Evolutionary conservation across 2,113 vertebrate species (phyloP).

Genomic region (Petrocephalus microphthalmus): DNA sequence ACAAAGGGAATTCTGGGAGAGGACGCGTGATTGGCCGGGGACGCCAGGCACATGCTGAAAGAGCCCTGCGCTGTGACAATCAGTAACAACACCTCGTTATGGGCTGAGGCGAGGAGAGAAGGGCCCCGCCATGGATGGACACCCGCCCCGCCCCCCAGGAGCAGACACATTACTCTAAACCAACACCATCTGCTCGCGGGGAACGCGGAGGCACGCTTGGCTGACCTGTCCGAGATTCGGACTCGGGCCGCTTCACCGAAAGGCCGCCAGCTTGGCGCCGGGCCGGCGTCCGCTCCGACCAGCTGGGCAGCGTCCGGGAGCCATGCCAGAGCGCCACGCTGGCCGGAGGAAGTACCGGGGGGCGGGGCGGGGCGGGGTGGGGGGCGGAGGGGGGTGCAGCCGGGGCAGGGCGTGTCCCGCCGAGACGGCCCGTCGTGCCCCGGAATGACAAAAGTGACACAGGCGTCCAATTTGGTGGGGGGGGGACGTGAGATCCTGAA

Average conservation of each 20-base stretch:
- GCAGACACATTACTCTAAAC: slow-evolving; percentile 13
- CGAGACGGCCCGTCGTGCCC: not conserved
- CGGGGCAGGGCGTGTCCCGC: not conserved
- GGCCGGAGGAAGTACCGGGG: slow-evolving; percentile 13
- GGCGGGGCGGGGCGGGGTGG: not conserved
- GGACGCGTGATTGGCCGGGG: not conserved
- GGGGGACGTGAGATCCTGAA: not conserved
- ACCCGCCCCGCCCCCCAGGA: not conserved
- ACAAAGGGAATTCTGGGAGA: not conserved
- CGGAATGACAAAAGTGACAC: not conserved
- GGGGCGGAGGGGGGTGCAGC: not conserved
- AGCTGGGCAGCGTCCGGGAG: slow-evolving; percentile 17
- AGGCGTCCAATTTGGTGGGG: not conserved
- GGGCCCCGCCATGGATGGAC: not conserved
- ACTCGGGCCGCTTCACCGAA: not conserved
- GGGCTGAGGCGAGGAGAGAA: not conserved
- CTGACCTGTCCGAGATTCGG: slow-evolving; percentile 1
- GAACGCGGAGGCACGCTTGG: slow-evolving; percentile 5
- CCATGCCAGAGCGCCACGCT: not conserved
- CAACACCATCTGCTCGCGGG: slow-evolving; percentile 18
- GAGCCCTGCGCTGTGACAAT: slow-evolving; percentile 3
- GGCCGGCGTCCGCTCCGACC: slow-evolving; percentile 4
- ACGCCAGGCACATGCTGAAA: not conserved
- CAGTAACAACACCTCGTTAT: not conserved
- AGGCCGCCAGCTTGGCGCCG: not conserved